phyloP scores from a whole-genome alignment of 2,113 vertebrate species.

The Parus major region DNA sequence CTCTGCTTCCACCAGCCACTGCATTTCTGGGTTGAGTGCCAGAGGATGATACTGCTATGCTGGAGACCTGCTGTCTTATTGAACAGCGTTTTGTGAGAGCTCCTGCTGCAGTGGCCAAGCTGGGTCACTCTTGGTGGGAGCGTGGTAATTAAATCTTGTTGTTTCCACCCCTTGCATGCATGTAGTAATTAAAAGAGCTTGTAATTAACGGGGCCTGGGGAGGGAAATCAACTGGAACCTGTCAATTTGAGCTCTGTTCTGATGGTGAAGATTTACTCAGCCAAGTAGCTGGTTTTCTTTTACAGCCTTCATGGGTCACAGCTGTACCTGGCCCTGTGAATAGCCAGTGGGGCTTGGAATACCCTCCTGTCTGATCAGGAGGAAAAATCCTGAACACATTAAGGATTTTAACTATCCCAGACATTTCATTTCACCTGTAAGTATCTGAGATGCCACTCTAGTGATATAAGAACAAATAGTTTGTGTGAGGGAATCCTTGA shows the following conservation, averaged over 20 bases:
- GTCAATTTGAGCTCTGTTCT: neutral
- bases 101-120: neutral
- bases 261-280: neutral
- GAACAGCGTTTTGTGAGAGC: neutral
- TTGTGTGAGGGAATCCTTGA: neutral
- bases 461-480: accelerated
- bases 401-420: neutral
- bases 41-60: neutral
- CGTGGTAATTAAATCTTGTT: conserved; percentile 1
- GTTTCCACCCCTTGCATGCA: neutral
- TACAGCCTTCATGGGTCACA: neutral
- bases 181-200: conserved; percentile 35
- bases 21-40: neutral
- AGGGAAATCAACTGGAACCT: neutral
- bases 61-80: neutral
- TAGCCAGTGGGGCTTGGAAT: neutral
- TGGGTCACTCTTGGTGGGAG: neutral
- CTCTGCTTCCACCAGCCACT: neutral
- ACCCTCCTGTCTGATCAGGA: neutral
- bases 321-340: neutral
- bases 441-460: neutral
- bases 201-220: neutral
- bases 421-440: neutral
- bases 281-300: neutral
- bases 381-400: neutral